Evolutionary conservation across 2,797 vertebrate genomes (phyloP).

Genomic region (Hypotaenidia okinawae): DNA sequence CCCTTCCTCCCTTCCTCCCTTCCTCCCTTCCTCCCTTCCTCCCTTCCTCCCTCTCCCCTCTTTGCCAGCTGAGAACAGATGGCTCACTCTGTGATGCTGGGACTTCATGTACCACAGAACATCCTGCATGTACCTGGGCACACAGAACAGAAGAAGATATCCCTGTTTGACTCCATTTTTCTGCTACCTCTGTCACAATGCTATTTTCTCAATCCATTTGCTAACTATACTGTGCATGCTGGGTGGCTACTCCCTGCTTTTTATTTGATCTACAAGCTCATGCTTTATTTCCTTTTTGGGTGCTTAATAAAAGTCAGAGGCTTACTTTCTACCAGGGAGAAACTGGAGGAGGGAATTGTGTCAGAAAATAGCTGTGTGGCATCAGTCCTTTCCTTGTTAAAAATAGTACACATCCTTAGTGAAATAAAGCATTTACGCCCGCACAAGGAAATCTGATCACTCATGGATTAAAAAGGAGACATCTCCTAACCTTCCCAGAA

Average conservation of each 20-base stretch:
- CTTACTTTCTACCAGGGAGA: neutral
- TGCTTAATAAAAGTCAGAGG: conserved; percentile 6
- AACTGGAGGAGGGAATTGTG: conserved; percentile 32
- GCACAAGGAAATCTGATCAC: conserved; percentile 22
- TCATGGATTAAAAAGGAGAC: conserved; percentile 7
- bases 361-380: conserved; percentile 26
- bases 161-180: neutral
- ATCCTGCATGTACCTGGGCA: neutral
- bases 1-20: no score
- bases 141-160: neutral
- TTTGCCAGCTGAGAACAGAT: neutral
- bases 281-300: neutral
- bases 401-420: conserved; percentile 10
- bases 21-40: no score
- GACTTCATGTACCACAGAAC: neutral
- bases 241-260: neutral
- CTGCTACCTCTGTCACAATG: neutral
- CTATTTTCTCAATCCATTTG: neutral
- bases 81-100: neutral
- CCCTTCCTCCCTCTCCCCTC: neutral
- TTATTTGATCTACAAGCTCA: neutral
- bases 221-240: neutral
- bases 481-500: conserved; percentile 2
- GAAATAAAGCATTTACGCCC: conserved; percentile 39
- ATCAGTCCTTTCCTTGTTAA: neutral